Evolutionary conservation across 1,140 invertebrate species (phyloP).

Genomic region (Zaprionus vittiger): DNA sequence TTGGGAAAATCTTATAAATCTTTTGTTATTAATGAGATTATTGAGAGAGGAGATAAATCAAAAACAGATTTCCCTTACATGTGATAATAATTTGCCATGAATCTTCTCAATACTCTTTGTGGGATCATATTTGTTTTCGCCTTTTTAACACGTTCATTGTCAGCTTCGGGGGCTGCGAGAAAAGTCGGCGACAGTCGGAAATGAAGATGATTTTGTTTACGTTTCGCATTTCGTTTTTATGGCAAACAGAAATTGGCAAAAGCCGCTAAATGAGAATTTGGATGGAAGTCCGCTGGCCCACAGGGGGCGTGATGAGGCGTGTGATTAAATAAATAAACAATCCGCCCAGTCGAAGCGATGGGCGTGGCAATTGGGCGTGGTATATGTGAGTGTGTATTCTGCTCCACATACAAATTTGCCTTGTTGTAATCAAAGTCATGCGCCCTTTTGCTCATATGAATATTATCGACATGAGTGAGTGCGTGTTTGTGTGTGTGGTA

Average conservation of each 20-base stretch:
- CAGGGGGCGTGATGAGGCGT: neutral
- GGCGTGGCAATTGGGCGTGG: neutral
- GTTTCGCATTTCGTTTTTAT: conserved; percentile 14
- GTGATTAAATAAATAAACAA: conserved; percentile 42
- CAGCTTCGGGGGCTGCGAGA: neutral
- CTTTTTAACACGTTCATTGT: conserved; percentile 1
- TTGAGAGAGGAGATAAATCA: neutral
- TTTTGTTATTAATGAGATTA: neutral
- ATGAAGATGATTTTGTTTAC: conserved; percentile 12
- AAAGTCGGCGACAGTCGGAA: conserved; percentile 6
- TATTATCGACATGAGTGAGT: conserved; percentile 2
- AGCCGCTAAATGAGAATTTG: conserved; percentile 16
- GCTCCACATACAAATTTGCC: conserved; percentile 24
- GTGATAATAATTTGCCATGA: neutral
- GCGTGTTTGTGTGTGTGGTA: neutral
- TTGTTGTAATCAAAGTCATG: conserved; percentile 60
- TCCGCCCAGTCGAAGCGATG: neutral
- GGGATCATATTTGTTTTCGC: neutral
- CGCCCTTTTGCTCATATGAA: conserved; percentile 34
- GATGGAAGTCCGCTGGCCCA: neutral
- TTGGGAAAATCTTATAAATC: neutral
- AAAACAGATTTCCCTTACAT: neutral
- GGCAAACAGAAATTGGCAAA: conserved; percentile 13
- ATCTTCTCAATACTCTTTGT: neutral
- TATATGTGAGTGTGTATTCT: conserved; percentile 1